Percentiles rank a stretch among this genome's conserved stretches.
phyloP scores from a whole-genome alignment of 2,888 invertebrate species.

The Nomada fucata region DNA sequence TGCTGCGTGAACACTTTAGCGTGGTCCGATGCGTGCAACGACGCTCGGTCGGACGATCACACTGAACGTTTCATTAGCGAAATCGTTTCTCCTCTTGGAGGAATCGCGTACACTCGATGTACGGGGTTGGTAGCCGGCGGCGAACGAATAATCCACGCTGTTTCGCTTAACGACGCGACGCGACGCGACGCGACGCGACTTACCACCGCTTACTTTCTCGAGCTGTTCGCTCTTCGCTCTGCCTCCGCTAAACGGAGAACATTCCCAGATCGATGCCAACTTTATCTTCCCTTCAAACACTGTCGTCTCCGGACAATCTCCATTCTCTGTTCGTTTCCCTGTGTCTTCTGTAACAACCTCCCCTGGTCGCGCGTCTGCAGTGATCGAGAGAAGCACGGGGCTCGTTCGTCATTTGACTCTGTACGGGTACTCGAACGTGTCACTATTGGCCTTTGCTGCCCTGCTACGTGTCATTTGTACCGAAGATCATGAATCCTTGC shows the following conservation, averaged over 20 bases:
- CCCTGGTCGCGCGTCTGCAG: no score
- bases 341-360: no score
- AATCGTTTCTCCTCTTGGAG: not conserved
- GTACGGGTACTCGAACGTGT: slow-evolving; percentile 22
- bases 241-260: not conserved
- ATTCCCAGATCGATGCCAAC: slow-evolving; percentile 21
- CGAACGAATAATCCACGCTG: slow-evolving; percentile 4
- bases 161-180: slow-evolving; percentile 30
- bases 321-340: slow-evolving; percentile 4
- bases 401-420: slow-evolving; percentile 55
- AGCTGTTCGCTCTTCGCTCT: not conserved
- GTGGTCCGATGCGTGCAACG: not conserved
- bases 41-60: slow-evolving; percentile 8
- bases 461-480: slow-evolving; percentile 34
- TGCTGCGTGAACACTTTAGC: not conserved
- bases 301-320: not conserved
- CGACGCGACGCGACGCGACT: not conserved
- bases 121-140: not conserved
- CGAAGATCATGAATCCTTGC: not conserved
- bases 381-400: slow-evolving; percentile 29
- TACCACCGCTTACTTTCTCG: not conserved
- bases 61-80: not conserved
- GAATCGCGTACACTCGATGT: not conserved
- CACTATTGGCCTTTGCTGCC: slow-evolving; percentile 6
- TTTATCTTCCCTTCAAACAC: not conserved